Evolutionary conservation across 2,113 vertebrate genomes (phyloP), one percentile per base, ranked within the genome.

Genomic region (Pachypanchax playfairii): DNA sequence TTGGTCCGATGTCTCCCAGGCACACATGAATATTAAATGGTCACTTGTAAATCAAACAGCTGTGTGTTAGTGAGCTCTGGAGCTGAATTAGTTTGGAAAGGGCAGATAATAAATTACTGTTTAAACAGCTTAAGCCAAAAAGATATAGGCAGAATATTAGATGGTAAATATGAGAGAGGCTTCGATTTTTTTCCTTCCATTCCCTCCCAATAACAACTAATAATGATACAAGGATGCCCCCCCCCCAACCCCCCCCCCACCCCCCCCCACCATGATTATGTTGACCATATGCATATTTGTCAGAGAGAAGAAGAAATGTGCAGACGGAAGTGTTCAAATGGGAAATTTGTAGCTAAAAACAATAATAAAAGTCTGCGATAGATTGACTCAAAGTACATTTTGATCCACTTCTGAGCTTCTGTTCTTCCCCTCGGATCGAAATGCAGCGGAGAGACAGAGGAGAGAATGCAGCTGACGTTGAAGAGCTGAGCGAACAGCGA

Each of bases 1-100:
- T 61, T 80, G 21, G 66, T 64, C 53, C 51, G 50, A 51, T 75
- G 39, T 72, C 78, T 79, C 55, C 41, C 13, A 52, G 70, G 66
- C 63, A 66, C 1, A 5, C 68, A 69, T 77, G 75, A 86, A 81
- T 83, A 83, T 79, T 70, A 83, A 85, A 83, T 55, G 50, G 52
- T 18, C 36, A 66, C 41, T 63, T 70, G 73, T 83, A 71, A 82
- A 73, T 87, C 79, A 80, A 78, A 80, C 46, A 28, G 68, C 58
- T 47, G 79, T 66, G 78, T 70, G 68, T 80, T 79, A 72, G 73
- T 64, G 48, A 62, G 71, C 55, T 42, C 59, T 71, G 60, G 71
- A 77, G 75, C 58, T 43, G 70, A 83, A 83, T 73, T 61, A 76
- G 73, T 65, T 67, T 29, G 53, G 20, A 83, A 76, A 72, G 62